Conservation (phyloP, 2,888 invertebrate species). For the Branchipolynoe longqiensis region DNA sequence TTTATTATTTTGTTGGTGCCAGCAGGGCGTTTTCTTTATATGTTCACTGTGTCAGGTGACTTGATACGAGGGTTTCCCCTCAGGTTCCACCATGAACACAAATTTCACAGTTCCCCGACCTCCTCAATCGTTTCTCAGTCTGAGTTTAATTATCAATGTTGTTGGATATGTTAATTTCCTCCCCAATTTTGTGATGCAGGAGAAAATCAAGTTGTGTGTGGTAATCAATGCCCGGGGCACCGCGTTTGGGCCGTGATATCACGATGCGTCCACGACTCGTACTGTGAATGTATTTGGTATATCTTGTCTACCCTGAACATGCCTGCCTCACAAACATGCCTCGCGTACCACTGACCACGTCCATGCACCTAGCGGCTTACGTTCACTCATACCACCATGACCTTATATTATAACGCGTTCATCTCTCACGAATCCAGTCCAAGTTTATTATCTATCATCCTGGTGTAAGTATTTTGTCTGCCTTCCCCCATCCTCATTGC, state of each 20-base stretch:
- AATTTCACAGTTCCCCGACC: not conserved
- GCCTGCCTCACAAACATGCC: no score
- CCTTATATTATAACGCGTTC: slow-evolving; percentile 16
- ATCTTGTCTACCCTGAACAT: not conserved
- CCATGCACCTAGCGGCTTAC: slow-evolving; percentile 9
- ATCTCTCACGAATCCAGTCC: not conserved
- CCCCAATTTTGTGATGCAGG: no score
- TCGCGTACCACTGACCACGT: not conserved
- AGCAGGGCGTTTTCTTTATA: not conserved
- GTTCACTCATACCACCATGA: slow-evolving; percentile 33
- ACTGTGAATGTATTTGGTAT: no score
- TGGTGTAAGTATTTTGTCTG: slow-evolving; percentile 33
- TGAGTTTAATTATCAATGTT: slow-evolving; percentile 26
- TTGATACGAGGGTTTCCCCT: not conserved
- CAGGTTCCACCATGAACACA: not conserved
- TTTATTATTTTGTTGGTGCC: not conserved
- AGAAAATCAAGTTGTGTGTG: no score
- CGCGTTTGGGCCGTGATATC: no score
- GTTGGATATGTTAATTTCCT: slow-evolving; percentile 29
- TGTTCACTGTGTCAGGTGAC: slow-evolving; percentile 25
- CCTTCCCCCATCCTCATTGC: slow-evolving; percentile 10
- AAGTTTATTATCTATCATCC: not conserved
- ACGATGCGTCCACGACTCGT: no score
- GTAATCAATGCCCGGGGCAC: no score
- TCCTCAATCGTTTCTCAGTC: slow-evolving; percentile 4